A percentile compares a stretch with the other conserved stretches of the same genome.
Conservation (phyloP, 2,888 invertebrate genomes). For the Hermaeophaga mercurialis region DNA sequence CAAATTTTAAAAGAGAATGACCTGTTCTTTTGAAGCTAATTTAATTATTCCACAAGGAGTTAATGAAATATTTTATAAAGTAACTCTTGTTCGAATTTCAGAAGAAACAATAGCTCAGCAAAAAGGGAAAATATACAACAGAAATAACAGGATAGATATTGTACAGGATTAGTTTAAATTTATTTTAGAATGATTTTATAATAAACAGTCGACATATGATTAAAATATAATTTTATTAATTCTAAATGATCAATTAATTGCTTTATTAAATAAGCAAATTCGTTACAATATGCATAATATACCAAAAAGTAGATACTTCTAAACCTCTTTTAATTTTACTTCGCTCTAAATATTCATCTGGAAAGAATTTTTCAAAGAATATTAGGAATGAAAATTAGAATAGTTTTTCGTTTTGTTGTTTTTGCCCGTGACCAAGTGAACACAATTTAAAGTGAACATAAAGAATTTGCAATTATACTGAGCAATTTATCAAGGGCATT, state of each 20-base stretch:
- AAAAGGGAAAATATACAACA: constrained; percentile 12
- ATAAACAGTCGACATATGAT: too few species aligned
- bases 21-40: constrained; percentile 36
- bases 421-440: constrained; percentile 30
- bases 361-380: too few species aligned
- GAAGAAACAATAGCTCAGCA: constrained; percentile 35
- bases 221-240: too few species aligned
- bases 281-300: too few species aligned
- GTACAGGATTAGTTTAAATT: background rate
- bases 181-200: too few species aligned
- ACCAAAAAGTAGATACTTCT: too few species aligned
- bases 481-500: constrained; percentile 55
- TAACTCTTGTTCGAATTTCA: constrained; percentile 38
- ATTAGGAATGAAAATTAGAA: constrained; percentile 6
- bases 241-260: too few species aligned
- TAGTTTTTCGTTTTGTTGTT: constrained; percentile 9
- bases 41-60: constrained; percentile 37
- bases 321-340: too few species aligned
- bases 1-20: constrained; percentile 31
- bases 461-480: constrained; percentile 57
- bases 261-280: too few species aligned
- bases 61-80: constrained; percentile 39
- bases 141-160: background rate
- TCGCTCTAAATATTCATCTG: too few species aligned
- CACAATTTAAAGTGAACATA: constrained; percentile 47